Conservation (phyloP, 2,888 invertebrate genomes). For the Halictus quadricinctus region DNA sequence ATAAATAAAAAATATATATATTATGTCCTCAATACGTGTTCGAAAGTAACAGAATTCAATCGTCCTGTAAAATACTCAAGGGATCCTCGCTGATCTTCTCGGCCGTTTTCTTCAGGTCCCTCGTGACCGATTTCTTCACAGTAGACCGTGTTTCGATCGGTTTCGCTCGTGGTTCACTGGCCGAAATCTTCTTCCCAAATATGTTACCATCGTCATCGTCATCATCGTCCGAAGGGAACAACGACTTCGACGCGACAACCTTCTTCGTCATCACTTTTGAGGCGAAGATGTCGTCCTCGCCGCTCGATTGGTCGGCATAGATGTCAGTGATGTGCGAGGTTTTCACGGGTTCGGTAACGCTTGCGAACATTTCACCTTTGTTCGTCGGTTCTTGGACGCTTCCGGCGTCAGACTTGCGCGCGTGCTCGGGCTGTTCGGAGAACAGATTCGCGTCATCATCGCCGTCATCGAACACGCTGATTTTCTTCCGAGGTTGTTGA, state of each 20-base stretch:
- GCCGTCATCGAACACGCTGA: conserved; percentile 64
- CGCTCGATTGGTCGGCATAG: conserved; percentile 76
- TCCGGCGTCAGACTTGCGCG: conserved; percentile 56
- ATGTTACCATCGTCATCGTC: conserved; percentile 69
- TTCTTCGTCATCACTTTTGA: conserved; percentile 67
- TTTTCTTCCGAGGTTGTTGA: conserved; percentile 53
- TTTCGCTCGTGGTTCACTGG: conserved; percentile 31
- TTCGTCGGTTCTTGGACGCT: conserved; percentile 44
- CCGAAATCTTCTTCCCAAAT: conserved; percentile 68
- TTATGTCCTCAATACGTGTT: conserved; percentile 20
- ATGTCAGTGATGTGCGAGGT: conserved; percentile 73
- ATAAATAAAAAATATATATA: conserved; percentile 39
- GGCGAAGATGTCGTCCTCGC: conserved; percentile 77
- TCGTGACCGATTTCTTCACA: conserved; percentile 74
- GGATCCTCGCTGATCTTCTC: conserved; percentile 79
- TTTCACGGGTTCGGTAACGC: conserved; percentile 57
- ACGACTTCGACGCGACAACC: conserved; percentile 53
- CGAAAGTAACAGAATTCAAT: conserved; percentile 59
- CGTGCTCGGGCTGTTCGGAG: conserved; percentile 44
- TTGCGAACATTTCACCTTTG: conserved; percentile 50
- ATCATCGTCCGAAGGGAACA: conserved; percentile 70
- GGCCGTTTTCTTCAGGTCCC: conserved; percentile 79
- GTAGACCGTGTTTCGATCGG: conserved; percentile 32
- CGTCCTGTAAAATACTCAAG: conserved; percentile 77
- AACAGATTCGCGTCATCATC: conserved; percentile 65